Evolutionary conservation across 2,113 vertebrate species (phyloP).

Genomic region (Antennarius striatus): DNA sequence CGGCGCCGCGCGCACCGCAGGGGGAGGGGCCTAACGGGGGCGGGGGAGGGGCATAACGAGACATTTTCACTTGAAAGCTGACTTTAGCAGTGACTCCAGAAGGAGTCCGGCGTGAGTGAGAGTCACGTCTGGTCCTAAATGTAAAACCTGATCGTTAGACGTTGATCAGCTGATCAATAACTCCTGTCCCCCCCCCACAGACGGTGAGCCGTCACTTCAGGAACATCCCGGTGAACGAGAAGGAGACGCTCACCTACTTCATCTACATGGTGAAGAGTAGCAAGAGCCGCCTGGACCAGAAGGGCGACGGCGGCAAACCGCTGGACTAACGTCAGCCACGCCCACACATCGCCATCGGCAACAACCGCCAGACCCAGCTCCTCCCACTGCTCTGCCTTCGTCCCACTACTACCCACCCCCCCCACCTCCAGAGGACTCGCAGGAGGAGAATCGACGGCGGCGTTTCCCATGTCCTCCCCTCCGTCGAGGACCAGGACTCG

Average conservation of each 20-base stretch:
- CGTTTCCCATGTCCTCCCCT: neutral
- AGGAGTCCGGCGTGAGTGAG: too few species aligned
- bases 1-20: too few species aligned
- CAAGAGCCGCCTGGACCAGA: slow-evolving; percentile 97
- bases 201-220: slow-evolving; percentile 98
- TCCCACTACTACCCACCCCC: neutral
- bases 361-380: slow-evolving; percentile 12
- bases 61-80: too few species aligned
- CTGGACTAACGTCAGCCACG: slow-evolving; percentile 80
- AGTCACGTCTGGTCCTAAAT: too few species aligned
- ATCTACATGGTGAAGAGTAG: slow-evolving; percentile 99
- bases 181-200: slow-evolving; percentile 64
- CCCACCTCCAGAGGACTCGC: slow-evolving; percentile 3
- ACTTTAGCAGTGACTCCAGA: too few species aligned
- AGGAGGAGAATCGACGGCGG: neutral
- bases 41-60: too few species aligned
- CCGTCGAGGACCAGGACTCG: slow-evolving; percentile 13
- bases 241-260: slow-evolving; percentile 97
- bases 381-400: neutral
- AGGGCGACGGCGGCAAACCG: slow-evolving; percentile 88
- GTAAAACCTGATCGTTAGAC: too few species aligned
- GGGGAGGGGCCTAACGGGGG: too few species aligned
- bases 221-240: slow-evolving; percentile 98
- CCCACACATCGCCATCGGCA: slow-evolving; percentile 9
- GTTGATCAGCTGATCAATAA: too few species aligned